A percentile compares a stretch with the other conserved stretches of the same genome.
These are phyloP conservation scores for Hirtodrosophila confusa DNA, from an alignment of 2,888 invertebrate genomes.

Conservation along the genomic window DNA sequence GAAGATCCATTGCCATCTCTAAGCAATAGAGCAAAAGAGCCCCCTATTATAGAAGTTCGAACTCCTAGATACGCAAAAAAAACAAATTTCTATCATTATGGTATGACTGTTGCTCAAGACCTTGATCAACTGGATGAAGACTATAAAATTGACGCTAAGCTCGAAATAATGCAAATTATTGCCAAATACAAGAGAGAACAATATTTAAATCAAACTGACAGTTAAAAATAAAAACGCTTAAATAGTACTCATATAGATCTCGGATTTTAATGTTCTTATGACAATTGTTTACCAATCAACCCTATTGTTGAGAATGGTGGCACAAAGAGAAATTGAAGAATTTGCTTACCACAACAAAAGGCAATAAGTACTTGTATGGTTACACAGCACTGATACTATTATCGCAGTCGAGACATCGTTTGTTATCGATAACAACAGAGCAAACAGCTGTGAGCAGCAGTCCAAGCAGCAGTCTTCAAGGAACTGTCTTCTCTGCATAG, in stretches of 20 bases:
- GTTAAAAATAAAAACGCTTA: slow-evolving; percentile 19
- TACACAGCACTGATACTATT: slow-evolving; percentile 31
- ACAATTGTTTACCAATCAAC: neutral
- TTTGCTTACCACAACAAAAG: slow-evolving; percentile 47
- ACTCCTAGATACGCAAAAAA: slow-evolving; percentile 6
- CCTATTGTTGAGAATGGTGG: slow-evolving; percentile 41
- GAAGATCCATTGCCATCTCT: slow-evolving; percentile 5
- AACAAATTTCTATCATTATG: slow-evolving; percentile 51
- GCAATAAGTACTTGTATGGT: neutral
- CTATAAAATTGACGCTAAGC: slow-evolving; percentile 53
- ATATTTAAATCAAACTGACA: slow-evolving; percentile 39
- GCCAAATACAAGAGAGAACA: slow-evolving; percentile 52
- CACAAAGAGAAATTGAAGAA: slow-evolving; percentile 27
- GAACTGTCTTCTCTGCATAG: slow-evolving; percentile 21
- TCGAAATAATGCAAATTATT: slow-evolving; percentile 57
- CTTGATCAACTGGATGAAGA: slow-evolving; percentile 55
- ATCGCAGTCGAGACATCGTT: slow-evolving; percentile 1
- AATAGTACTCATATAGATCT: neutral
- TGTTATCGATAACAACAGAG: slow-evolving; percentile 37
- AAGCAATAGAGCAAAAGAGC: slow-evolving; percentile 24
- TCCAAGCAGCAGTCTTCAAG: slow-evolving; percentile 21
- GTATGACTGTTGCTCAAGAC: slow-evolving; percentile 55
- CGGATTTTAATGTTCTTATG: too few species aligned
- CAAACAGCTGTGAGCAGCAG: slow-evolving; percentile 30
- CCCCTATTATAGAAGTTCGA: slow-evolving; percentile 8